phyloP scores from a whole-genome alignment of 2,888 invertebrate species.

The Melanotus villosus region DNA sequence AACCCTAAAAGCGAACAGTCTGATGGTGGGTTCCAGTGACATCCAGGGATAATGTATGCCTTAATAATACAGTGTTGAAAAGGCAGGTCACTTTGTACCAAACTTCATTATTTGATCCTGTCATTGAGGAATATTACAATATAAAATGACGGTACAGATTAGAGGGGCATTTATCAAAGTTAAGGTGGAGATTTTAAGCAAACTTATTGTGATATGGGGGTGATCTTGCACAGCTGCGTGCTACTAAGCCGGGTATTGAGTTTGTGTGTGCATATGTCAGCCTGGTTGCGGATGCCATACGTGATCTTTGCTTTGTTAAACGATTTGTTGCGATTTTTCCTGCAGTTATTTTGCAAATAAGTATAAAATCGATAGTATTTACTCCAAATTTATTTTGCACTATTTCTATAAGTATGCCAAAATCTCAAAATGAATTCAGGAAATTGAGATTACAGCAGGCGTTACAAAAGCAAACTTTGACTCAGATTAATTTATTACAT shows the following conservation, averaged over 20 bases:
- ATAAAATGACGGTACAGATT: conserved; percentile 53
- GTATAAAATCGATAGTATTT: background rate
- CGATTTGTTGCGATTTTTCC: conserved; percentile 63
- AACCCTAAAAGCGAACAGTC: conserved; percentile 44
- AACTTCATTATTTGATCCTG: conserved; percentile 68
- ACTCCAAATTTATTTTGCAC: no score
- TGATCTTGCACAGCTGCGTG: conserved; percentile 65
- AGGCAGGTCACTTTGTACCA: conserved; percentile 69
- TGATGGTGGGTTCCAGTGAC: conserved; percentile 61
- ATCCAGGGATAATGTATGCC: conserved; percentile 67
- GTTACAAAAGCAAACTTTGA: background rate
- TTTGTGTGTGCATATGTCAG: conserved; percentile 68
- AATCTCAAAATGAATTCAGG: background rate
- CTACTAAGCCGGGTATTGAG: conserved; percentile 64
- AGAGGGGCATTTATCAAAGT: background rate
- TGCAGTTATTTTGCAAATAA: conserved; percentile 58
- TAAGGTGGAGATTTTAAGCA: conserved; percentile 43
- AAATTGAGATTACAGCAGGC: no score
- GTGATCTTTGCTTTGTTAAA: conserved; percentile 60
- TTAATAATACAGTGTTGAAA: conserved; percentile 70
- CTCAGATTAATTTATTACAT: background rate
- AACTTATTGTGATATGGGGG: conserved; percentile 60
- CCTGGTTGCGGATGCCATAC: conserved; percentile 61
- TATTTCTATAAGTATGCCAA: no score
- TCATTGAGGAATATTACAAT: conserved; percentile 60